Percentiles rank a stretch among this genome's conserved stretches.
These are phyloP conservation scores for Mythimna albipuncta DNA, from an alignment of 2,888 invertebrate species.

Conservation along the genomic window DNA sequence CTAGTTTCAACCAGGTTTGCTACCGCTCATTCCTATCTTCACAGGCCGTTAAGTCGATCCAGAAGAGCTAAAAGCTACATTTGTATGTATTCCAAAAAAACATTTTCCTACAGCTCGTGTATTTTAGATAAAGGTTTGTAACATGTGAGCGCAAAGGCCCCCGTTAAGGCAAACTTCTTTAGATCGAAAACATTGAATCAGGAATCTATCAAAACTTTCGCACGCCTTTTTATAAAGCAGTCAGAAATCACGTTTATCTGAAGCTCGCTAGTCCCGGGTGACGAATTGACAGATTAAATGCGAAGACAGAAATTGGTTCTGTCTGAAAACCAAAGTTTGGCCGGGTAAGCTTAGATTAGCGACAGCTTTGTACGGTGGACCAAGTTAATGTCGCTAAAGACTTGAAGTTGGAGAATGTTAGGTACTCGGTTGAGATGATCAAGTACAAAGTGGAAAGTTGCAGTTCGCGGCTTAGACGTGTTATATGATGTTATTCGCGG, in stretches of 20 bases:
- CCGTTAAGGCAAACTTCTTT: constrained; percentile 30
- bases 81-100: constrained; percentile 32
- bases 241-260: constrained; percentile 43
- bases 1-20: constrained; percentile 30
- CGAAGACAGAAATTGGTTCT: constrained; percentile 63
- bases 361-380: constrained; percentile 69
- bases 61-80: constrained; percentile 28
- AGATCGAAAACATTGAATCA: constrained; percentile 46
- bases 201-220: constrained; percentile 49
- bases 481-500: constrained; percentile 17
- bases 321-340: constrained; percentile 71
- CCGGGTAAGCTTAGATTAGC: constrained; percentile 72
- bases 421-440: constrained; percentile 53
- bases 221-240: constrained; percentile 37
- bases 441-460: constrained; percentile 55
- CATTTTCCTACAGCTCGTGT: constrained; percentile 14
- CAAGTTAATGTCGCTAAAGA: constrained; percentile 72
- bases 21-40: constrained; percentile 39
- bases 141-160: constrained; percentile 30
- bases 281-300: constrained; percentile 60
- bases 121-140: constrained; percentile 38
- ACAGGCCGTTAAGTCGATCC: constrained; percentile 41
- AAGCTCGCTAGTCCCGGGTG: constrained; percentile 35
- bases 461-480: constrained; percentile 19
- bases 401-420: constrained; percentile 65